Percentiles rank a stretch among this genome's conserved stretches.
Conservation (phyloP, 2,888 invertebrate species). For the Cryptops parisi region DNA sequence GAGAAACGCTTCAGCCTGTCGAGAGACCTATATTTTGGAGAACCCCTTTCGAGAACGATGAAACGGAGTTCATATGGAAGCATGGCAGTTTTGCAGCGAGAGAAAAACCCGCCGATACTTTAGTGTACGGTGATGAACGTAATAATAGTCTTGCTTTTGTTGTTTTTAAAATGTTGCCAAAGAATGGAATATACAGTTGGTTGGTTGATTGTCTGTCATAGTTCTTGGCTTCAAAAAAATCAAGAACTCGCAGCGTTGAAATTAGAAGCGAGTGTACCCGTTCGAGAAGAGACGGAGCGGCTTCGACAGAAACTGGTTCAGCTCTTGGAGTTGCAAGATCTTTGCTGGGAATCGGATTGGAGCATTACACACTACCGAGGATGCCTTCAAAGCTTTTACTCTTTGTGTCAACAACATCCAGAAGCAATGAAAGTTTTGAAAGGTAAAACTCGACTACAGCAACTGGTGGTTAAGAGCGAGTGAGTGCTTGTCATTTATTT, state of each 20-base stretch:
- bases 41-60: neutral
- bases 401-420: conserved; percentile 58
- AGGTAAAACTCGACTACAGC: conserved; percentile 22
- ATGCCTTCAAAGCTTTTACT: conserved; percentile 68
- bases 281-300: conserved; percentile 57
- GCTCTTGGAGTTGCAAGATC: conserved; percentile 34
- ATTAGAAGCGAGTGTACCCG: conserved; percentile 47
- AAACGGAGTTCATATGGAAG: too few relatives aligned
- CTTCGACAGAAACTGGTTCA: conserved; percentile 46
- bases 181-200: conserved; percentile 19
- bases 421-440: conserved; percentile 48
- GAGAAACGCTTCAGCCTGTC: conserved; percentile 24
- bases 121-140: too few relatives aligned
- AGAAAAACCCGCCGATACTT: too few relatives aligned
- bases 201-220: conserved; percentile 9
- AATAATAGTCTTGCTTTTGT: too few relatives aligned
- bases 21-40: conserved; percentile 16
- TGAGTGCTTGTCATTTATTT: too few relatives aligned
- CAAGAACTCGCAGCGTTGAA: conserved; percentile 49
- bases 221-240: conserved; percentile 56
- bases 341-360: conserved; percentile 37
- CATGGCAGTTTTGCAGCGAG: too few relatives aligned
- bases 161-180: neutral
- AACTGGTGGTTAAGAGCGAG: too few relatives aligned
- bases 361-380: conserved; percentile 63